phyloP scores from a whole-genome alignment of 2,797 vertebrate species.

The Smutsia temminckii region DNA sequence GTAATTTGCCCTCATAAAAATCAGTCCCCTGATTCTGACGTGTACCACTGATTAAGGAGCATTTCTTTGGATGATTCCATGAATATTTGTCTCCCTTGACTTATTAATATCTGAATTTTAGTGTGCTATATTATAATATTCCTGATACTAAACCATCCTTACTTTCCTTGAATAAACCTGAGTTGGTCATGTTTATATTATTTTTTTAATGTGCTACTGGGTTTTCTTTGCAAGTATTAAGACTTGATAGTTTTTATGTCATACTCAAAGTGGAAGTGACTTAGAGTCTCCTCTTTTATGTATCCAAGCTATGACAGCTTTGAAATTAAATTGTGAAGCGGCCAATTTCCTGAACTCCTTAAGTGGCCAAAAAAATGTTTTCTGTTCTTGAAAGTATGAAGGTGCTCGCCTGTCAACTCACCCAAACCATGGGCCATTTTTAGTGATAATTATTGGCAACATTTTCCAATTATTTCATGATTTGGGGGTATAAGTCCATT shows the following conservation, averaged over 20 bases:
- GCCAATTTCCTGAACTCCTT: conserved; percentile 15
- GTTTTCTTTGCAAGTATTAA: neutral
- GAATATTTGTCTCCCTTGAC: neutral
- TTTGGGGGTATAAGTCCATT: neutral
- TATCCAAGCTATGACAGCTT: neutral
- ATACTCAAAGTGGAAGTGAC: neutral
- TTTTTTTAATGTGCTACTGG: neutral
- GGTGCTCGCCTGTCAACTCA: neutral
- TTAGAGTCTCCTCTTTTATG: neutral
- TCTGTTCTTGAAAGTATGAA: neutral
- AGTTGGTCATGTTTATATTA: neutral
- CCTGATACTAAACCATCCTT: neutral
- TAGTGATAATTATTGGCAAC: neutral
- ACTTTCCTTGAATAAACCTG: neutral
- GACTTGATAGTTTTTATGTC: neutral
- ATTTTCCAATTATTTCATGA: conserved; percentile 41
- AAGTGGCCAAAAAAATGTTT: neutral
- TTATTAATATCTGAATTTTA: neutral
- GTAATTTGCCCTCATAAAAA: neutral
- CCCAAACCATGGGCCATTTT: neutral
- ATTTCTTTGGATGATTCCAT: neutral
- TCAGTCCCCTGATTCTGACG: neutral
- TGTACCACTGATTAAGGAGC: neutral
- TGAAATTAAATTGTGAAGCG: neutral
- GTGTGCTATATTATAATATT: conserved; percentile 7